Evolutionary conservation across 2,797 vertebrate species (phyloP).

Genomic region (Heliangelus exortis): DNA sequence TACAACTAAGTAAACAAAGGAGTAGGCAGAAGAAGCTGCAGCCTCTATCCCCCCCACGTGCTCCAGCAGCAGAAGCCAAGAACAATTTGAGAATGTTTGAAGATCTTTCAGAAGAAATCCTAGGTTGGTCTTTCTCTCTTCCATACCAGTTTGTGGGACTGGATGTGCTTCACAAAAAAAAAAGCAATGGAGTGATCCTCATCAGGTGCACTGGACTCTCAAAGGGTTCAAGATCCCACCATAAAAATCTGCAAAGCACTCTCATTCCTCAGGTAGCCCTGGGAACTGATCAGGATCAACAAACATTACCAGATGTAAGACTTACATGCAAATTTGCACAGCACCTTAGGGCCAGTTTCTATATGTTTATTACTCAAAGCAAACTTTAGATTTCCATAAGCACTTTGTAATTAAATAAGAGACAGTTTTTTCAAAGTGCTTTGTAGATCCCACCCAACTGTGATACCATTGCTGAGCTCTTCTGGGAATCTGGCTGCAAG

Average conservation of each 20-base stretch:
- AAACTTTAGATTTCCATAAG: background rate
- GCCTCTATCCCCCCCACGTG: rapidly evolving
- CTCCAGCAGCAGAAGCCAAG: background rate
- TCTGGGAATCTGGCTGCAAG: background rate
- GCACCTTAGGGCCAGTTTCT: background rate
- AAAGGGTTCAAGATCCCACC: background rate
- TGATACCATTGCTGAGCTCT: background rate
- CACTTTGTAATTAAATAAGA: background rate
- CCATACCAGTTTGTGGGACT: background rate
- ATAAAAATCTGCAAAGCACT: background rate
- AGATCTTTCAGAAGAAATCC: background rate
- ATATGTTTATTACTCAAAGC: background rate
- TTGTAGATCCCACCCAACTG: background rate
- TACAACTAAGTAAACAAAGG: background rate
- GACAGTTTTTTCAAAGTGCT: background rate
- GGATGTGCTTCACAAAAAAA: background rate
- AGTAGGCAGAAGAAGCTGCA: background rate
- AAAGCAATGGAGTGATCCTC: background rate
- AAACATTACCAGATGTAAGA: background rate
- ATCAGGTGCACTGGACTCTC: background rate
- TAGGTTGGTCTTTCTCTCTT: background rate
- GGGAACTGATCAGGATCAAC: background rate
- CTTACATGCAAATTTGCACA: background rate
- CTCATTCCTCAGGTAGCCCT: background rate
- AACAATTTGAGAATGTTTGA: background rate